These are phyloP conservation scores for Conops quadrifasciatus DNA, from an alignment of 2,888 invertebrate genomes.

Conservation along the genomic window DNA sequence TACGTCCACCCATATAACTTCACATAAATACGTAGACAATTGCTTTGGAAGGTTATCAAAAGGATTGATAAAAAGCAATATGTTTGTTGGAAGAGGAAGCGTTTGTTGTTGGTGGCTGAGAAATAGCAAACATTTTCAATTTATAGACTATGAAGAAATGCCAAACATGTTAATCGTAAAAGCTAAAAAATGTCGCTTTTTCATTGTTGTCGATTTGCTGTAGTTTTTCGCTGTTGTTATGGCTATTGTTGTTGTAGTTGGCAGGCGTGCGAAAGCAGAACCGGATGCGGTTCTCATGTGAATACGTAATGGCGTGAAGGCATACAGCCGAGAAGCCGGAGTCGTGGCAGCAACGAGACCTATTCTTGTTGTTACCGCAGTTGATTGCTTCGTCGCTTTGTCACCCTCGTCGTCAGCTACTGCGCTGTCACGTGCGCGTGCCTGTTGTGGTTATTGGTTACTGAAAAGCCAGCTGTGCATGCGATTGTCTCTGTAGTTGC, in stretches of 20 bases:
- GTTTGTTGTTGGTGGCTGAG: too few species aligned
- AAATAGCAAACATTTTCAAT: too few species aligned
- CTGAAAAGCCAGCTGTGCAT: not conserved
- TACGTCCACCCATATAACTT: too few species aligned
- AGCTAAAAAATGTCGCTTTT: too few species aligned
- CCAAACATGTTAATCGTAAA: too few species aligned
- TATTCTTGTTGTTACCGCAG: not conserved
- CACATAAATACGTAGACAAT: too few species aligned
- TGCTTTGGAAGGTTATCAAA: too few species aligned
- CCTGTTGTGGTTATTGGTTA: not conserved
- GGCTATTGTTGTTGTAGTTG: not conserved
- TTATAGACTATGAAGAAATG: too few species aligned
- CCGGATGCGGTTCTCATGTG: slow-evolving; percentile 5
- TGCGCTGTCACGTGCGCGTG: not conserved
- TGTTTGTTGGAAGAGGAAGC: too few species aligned
- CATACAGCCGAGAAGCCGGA: too few species aligned
- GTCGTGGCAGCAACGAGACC: not conserved
- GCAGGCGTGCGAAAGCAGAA: not conserved
- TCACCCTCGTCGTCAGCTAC: not conserved
- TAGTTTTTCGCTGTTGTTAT: not conserved
- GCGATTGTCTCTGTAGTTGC: slow-evolving; percentile 6
- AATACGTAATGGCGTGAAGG: slow-evolving; percentile 3
- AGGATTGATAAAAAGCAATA: too few species aligned
- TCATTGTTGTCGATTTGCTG: too few species aligned
- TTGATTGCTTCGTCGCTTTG: not conserved